Percentiles rank a stretch among this genome's conserved stretches.
These are phyloP conservation scores for Zosterops pallidus DNA, from an alignment of 2,113 vertebrate species.

Conservation along the genomic window DNA sequence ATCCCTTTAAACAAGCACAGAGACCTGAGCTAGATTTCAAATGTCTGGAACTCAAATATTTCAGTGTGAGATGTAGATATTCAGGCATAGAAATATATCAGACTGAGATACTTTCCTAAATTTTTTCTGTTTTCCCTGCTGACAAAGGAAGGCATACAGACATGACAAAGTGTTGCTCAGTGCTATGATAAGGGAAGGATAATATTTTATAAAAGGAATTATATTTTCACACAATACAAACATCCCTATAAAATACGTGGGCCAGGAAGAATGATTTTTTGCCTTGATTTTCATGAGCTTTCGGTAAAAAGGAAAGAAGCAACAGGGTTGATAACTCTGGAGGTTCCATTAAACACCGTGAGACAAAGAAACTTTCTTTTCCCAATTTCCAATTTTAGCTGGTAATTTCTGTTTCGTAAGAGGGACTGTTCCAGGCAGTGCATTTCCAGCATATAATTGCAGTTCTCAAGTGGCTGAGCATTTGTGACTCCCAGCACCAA, in stretches of 20 bases:
- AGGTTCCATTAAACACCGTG: not conserved
- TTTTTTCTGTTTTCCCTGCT: not conserved
- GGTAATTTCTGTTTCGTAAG: not conserved
- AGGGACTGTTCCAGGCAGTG: not conserved
- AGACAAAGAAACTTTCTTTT: not conserved
- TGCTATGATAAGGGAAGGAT: not conserved
- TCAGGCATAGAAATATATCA: not conserved
- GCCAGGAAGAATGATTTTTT: not conserved
- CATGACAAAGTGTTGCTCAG: not conserved
- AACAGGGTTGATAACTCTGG: rapidly evolving
- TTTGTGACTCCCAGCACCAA: slow-evolving; percentile 6
- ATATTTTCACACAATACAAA: not conserved
- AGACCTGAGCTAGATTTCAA: not conserved
- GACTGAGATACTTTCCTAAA: not conserved
- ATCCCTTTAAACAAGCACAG: not conserved
- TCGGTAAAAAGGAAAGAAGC: not conserved
- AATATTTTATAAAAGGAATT: not conserved
- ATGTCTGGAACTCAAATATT: not conserved
- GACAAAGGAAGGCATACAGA: not conserved
- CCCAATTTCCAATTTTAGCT: not conserved
- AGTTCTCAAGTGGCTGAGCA: not conserved
- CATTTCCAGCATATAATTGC: slow-evolving; percentile 1
- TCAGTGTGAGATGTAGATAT: not conserved
- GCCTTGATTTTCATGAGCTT: not conserved
- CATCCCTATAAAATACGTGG: not conserved